These are phyloP conservation scores for Perca fluviatilis DNA, from an alignment of 2,113 vertebrate genomes.

Conservation along the genomic window DNA sequence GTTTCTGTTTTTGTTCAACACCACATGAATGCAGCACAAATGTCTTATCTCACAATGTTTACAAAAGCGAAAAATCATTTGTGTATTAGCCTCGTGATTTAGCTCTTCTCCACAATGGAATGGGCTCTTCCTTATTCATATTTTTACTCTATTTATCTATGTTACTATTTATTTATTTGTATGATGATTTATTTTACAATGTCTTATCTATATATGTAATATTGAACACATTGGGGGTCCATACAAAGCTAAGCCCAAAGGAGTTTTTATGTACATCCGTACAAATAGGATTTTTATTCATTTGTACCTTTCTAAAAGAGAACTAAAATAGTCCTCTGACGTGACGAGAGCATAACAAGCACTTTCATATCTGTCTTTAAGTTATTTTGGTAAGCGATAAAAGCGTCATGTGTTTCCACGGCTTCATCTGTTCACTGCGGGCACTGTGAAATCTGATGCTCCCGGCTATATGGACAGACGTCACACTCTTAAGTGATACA, in stretches of 20 bases:
- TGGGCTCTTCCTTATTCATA: too few species aligned
- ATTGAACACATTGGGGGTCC: neutral
- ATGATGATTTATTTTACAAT: neutral
- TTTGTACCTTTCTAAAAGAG: neutral
- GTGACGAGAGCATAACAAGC: constrained; percentile 2
- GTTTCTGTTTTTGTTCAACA: too few species aligned
- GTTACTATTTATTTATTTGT: neutral
- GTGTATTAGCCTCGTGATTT: too few species aligned
- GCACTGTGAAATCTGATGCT: constrained; percentile 41
- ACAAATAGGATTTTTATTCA: neutral
- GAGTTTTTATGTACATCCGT: neutral
- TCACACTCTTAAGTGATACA: constrained; percentile 28
- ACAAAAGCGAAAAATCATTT: too few species aligned
- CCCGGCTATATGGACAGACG: constrained; percentile 25
- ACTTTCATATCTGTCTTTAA: constrained; percentile 12
- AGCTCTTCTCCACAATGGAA: too few species aligned
- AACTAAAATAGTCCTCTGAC: constrained; percentile 7
- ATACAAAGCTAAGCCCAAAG: neutral
- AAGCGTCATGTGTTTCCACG: neutral
- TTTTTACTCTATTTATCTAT: too few species aligned
- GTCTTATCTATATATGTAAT: neutral
- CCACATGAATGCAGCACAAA: too few species aligned
- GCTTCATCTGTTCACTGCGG: constrained; percentile 22
- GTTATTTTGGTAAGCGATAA: constrained; percentile 21
- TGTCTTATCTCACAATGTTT: too few species aligned